phyloP scores from a whole-genome alignment of 2,113 vertebrate species.

The Pterophyllum scalare region DNA sequence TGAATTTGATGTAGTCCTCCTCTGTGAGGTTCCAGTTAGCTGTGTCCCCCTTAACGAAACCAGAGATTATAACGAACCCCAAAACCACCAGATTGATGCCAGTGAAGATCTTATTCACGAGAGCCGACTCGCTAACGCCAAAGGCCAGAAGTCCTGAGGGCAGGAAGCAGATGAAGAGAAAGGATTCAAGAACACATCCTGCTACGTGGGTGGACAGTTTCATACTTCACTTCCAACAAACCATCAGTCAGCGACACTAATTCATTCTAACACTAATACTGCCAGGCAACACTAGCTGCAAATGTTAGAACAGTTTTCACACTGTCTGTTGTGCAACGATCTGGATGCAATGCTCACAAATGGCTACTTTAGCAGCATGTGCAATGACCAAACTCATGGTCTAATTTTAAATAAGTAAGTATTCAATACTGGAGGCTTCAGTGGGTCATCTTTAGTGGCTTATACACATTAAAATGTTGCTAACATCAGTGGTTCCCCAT shows the following conservation, averaged over 20 bases:
- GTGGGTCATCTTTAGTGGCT: background rate
- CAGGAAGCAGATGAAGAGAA: background rate
- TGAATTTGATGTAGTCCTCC: slow-evolving; percentile 68
- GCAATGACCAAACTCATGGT: background rate
- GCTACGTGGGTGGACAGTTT: slow-evolving; percentile 53
- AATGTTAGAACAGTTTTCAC: slow-evolving; percentile 28
- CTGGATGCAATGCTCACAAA: background rate
- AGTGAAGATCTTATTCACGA: slow-evolving; percentile 97
- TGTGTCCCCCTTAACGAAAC: slow-evolving; percentile 89
- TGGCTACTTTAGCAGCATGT: background rate
- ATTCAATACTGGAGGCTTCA: background rate
- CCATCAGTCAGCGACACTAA: slow-evolving; percentile 39
- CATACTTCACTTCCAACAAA: slow-evolving; percentile 16
- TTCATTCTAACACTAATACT: slow-evolving; percentile 32
- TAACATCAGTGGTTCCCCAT: background rate
- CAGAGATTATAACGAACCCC: slow-evolving; percentile 90
- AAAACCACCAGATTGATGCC: slow-evolving; percentile 92
- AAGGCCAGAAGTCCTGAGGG: slow-evolving; percentile 89
- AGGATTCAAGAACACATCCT: slow-evolving; percentile 33
- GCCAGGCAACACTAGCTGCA: slow-evolving; percentile 16
- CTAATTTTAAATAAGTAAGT: slow-evolving; percentile 4
- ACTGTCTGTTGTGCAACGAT: background rate
- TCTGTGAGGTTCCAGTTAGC: slow-evolving; percentile 88
- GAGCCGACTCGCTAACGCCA: slow-evolving; percentile 92
- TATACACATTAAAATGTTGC: background rate